A percentile compares a stretch with the other conserved stretches of the same genome.
Evolutionary conservation across 2,113 vertebrate genomes (phyloP).

Genomic region (Platichthys flesus): DNA sequence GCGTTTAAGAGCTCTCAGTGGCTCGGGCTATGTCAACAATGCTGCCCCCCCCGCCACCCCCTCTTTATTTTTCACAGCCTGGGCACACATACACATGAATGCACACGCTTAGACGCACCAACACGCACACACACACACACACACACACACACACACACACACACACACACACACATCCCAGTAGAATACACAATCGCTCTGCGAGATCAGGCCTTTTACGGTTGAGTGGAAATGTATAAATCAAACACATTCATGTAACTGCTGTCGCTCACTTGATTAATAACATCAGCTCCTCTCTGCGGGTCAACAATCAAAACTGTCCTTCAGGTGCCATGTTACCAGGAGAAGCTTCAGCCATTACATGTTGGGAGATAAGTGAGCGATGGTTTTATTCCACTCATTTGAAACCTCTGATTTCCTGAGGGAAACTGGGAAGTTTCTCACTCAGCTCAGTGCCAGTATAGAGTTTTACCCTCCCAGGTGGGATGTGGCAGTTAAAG

Average conservation of each 20-base stretch:
- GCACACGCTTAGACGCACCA: conserved; percentile 37
- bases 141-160: background rate
- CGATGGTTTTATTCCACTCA: background rate
- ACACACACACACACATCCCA: background rate
- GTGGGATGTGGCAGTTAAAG: conserved; percentile 25
- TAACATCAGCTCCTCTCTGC: too few relatives aligned
- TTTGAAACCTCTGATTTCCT: background rate
- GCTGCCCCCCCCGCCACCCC: background rate
- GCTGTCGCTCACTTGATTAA: too few relatives aligned
- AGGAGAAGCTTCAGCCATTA: background rate
- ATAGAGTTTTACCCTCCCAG: conserved; percentile 24
- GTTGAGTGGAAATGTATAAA: too few relatives aligned
- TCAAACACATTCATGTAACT: too few relatives aligned
- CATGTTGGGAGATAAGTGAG: background rate
- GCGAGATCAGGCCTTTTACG: background rate
- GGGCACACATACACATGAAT: conserved; percentile 47
- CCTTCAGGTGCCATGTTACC: too few relatives aligned
- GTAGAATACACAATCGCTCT: background rate
- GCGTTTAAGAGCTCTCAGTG: conserved; percentile 56
- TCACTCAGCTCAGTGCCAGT: background rate
- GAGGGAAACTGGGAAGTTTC: background rate
- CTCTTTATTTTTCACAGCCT: conserved; percentile 5
- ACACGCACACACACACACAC: background rate
- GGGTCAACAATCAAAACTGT: too few relatives aligned
- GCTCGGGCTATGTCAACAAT: conserved; percentile 72